Evolutionary conservation across 2,797 vertebrate species (phyloP).

Genomic region (Acridotheres tristis): DNA sequence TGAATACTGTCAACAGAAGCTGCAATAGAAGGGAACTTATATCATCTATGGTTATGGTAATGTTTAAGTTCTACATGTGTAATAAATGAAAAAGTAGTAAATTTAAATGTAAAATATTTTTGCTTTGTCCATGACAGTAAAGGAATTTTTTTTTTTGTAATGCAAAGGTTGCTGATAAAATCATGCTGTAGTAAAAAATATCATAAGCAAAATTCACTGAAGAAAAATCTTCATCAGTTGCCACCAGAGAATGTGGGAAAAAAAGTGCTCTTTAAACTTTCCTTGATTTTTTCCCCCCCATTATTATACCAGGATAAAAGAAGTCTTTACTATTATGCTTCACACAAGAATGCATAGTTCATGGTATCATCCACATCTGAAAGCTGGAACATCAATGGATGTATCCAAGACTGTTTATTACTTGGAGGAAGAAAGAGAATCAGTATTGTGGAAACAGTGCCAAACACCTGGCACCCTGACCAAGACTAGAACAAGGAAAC

Average conservation of each 20-base stretch:
- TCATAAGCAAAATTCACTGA: not conserved
- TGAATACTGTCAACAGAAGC: not conserved
- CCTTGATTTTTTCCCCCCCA: not conserved
- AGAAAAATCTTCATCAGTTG: not conserved
- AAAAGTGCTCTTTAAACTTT: not conserved
- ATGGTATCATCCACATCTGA: not conserved
- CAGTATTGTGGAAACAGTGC: not conserved
- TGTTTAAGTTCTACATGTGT: not conserved
- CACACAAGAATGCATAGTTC: not conserved
- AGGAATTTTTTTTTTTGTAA: not conserved
- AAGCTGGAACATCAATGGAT: not conserved
- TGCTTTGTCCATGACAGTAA: not conserved
- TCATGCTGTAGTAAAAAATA: not conserved
- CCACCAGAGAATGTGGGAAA: not conserved
- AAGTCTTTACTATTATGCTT: not conserved
- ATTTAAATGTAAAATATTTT: not conserved
- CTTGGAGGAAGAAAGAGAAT: not conserved
- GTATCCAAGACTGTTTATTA: not conserved
- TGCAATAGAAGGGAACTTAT: not conserved
- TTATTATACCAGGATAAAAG: not conserved
- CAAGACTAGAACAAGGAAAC: not conserved
- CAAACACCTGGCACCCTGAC: not conserved
- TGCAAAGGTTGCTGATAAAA: not conserved
- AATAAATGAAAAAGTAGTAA: not conserved
- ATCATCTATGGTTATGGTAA: not conserved